Evolutionary conservation across 53 echinoderm and acorn worm genomes (phyloP).

Genomic region (Pentamera pediparva): DNA sequence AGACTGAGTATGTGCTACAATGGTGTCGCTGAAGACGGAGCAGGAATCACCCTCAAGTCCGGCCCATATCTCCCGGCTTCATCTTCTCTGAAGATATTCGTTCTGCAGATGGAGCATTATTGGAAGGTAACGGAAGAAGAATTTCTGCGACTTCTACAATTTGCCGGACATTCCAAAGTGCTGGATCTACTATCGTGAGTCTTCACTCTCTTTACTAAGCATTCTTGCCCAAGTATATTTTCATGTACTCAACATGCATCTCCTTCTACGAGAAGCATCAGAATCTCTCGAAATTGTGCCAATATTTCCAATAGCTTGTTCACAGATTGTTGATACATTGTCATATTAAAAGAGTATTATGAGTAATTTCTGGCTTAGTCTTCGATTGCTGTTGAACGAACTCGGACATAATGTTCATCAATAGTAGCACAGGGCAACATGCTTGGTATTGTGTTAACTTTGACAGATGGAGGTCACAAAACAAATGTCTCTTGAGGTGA

Average conservation of each 20-base stretch:
- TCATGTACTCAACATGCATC: too few species aligned
- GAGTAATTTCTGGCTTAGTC: too few species aligned
- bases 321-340: too few species aligned
- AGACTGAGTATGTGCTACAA: conserved; percentile 11
- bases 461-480: not conserved
- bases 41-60: conserved; percentile 11
- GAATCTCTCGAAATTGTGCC: too few species aligned
- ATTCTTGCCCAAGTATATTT: conserved; percentile 5
- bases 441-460: not conserved
- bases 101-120: conserved; percentile 15
- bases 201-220: not conserved
- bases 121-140: conserved; percentile 15
- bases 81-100: conserved; percentile 17
- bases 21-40: conserved; percentile 3
- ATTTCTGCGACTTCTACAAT: conserved; percentile 1
- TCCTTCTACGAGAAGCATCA: too few species aligned
- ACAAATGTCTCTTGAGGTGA: not conserved
- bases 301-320: too few species aligned
- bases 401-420: too few species aligned
- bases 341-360: too few species aligned
- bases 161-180: conserved; percentile 20
- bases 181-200: conserved; percentile 12
- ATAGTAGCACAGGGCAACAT: too few species aligned
- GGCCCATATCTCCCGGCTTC: conserved; percentile 7
- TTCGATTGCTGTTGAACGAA: too few species aligned